A percentile compares a stretch with the other conserved stretches of the same genome.
Conservation (phyloP, 2,113 vertebrate genomes). For the Raja brachyura region DNA sequence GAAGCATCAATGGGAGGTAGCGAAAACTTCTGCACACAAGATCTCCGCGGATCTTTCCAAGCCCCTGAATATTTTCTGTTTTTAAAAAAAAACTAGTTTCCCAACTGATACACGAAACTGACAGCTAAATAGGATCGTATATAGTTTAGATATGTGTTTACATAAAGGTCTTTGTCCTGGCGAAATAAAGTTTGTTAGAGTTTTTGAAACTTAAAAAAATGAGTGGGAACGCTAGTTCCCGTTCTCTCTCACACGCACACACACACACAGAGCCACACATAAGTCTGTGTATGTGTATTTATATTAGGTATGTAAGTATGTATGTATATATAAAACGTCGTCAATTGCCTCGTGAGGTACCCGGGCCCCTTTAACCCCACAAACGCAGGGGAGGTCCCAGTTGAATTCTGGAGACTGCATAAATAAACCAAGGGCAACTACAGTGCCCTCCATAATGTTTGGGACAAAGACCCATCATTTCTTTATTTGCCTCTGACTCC, state of each 20-base stretch:
- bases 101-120: neutral
- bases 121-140: neutral
- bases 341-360: constrained; percentile 67
- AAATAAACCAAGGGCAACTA: constrained; percentile 59
- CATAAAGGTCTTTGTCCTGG: neutral
- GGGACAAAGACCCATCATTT: too few relatives aligned
- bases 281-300: constrained; percentile 34
- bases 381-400: constrained; percentile 74
- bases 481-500: too few relatives aligned
- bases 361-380: constrained; percentile 67
- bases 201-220: constrained; percentile 49
- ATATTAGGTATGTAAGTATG: constrained; percentile 29
- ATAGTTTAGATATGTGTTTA: neutral
- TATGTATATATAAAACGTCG: constrained; percentile 62
- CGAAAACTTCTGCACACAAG: constrained; percentile 48
- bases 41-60: constrained; percentile 42
- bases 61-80: neutral
- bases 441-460: too few relatives aligned
- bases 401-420: constrained; percentile 68
- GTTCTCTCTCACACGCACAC: constrained; percentile 14
- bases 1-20: constrained; percentile 49
- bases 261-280: constrained; percentile 16
- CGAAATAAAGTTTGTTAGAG: constrained; percentile 27
- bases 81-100: constrained; percentile 6
- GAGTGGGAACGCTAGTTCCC: constrained; percentile 64